phyloP scores from a whole-genome alignment of 2,113 vertebrate genomes.

The Geococcyx californianus region DNA sequence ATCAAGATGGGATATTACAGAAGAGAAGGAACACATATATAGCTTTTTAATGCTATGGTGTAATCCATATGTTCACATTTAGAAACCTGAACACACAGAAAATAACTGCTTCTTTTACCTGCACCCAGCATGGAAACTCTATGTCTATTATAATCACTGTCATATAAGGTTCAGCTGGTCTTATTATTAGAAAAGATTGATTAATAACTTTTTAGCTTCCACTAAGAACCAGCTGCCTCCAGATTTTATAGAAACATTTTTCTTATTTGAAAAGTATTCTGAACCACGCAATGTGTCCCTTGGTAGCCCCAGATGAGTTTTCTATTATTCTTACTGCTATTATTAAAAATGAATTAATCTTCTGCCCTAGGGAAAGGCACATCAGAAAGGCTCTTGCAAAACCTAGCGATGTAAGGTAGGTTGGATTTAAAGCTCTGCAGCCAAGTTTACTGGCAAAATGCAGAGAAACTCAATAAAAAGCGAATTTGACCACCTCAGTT shows the following conservation, averaged over 20 bases:
- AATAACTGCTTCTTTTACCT: not conserved
- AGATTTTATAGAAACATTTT: not conserved
- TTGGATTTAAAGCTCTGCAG: not conserved
- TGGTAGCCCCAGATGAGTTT: not conserved
- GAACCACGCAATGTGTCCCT: not conserved
- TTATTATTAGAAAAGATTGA: not conserved
- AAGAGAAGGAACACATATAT: not conserved
- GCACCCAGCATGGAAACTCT: not conserved
- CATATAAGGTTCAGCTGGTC: not conserved
- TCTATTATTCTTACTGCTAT: slow-evolving; percentile 21
- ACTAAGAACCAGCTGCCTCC: not conserved
- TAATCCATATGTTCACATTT: not conserved
- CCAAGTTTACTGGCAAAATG: not conserved
- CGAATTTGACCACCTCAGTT: not conserved
- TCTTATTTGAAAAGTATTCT: not conserved
- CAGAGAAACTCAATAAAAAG: not conserved
- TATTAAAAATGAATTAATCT: slow-evolving; percentile 48
- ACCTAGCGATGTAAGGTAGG: not conserved
- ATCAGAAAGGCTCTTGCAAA: not conserved
- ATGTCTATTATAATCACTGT: not conserved
- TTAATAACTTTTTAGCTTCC: not conserved
- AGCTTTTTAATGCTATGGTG: not conserved
- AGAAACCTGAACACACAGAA: not conserved
- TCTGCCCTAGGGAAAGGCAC: not conserved
- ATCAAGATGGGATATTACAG: not conserved